A percentile compares a stretch with the other conserved stretches of the same genome.
These are phyloP conservation scores for Phalanger gymnotis DNA, from an alignment of 2,797 vertebrate species.

Conservation along the genomic window DNA sequence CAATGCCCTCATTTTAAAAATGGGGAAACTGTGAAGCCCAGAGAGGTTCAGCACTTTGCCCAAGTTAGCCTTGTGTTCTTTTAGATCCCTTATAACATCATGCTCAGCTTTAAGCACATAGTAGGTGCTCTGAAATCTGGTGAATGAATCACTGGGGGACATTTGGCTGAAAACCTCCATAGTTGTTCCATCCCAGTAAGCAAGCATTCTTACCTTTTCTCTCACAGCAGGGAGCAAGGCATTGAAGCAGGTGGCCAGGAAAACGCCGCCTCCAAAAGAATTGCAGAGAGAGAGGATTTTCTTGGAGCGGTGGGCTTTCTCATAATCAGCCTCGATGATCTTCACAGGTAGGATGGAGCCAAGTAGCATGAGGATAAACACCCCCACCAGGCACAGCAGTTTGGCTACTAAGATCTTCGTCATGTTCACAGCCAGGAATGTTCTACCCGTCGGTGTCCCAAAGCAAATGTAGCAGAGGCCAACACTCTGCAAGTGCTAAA, in stretches of 20 bases:
- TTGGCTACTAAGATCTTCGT: constrained; percentile 91
- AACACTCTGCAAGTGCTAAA: neutral
- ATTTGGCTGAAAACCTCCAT: neutral
- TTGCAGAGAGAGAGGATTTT: constrained; percentile 89
- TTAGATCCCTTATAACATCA: neutral
- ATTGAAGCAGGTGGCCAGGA: constrained; percentile 96
- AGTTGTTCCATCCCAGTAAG: neutral
- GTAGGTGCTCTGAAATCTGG: neutral
- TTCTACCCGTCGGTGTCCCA: neutral
- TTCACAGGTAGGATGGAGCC: constrained; percentile 92
- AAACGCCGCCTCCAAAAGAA: constrained; percentile 94
- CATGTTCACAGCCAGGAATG: constrained; percentile 32
- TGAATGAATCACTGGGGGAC: neutral
- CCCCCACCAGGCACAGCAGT: constrained; percentile 89
- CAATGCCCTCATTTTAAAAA: neutral
- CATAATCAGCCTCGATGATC: constrained; percentile 86
- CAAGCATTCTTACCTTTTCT: constrained; percentile 86
- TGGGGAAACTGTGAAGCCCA: neutral
- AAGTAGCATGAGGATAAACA: constrained; percentile 91
- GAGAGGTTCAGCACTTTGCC: neutral
- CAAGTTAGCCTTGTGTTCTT: neutral
- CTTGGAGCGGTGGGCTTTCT: constrained; percentile 88
- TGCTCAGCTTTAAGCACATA: neutral
- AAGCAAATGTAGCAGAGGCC: neutral
- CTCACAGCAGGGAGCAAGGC: constrained; percentile 88